Evolutionary conservation across 1,140 invertebrate species (phyloP).

Genomic region (Ceratina calcarata): DNA sequence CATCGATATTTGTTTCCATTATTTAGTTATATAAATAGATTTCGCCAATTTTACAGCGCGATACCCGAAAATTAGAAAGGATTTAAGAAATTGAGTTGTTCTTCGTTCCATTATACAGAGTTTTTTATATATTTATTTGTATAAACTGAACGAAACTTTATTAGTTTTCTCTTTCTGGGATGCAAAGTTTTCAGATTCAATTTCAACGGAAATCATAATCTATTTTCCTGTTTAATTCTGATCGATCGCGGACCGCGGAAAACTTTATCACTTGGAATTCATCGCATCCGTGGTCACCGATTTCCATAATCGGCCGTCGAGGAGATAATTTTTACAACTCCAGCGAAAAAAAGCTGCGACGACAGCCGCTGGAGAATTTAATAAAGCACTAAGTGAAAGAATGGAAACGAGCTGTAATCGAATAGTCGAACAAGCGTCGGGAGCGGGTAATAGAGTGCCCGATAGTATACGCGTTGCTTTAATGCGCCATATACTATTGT

Average conservation of each 20-base stretch:
- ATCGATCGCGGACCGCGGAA: neutral
- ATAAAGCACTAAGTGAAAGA: constrained; percentile 10
- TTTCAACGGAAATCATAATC: neutral
- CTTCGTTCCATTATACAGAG: neutral
- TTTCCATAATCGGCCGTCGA: constrained; percentile 25
- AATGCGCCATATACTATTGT: constrained; percentile 12
- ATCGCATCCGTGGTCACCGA: neutral
- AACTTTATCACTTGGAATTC: neutral
- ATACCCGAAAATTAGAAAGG: neutral
- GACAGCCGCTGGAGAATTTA: constrained; percentile 3
- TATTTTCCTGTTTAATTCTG: neutral
- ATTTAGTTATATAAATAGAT: neutral
- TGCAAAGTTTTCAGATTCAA: neutral
- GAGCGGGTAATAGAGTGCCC: neutral
- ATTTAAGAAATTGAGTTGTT: neutral
- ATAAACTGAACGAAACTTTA: constrained; percentile 3
- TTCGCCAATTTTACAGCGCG: neutral
- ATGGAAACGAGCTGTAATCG: neutral
- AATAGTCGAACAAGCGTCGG: neutral
- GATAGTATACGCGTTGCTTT: neutral
- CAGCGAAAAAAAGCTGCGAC: neutral
- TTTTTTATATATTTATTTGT: neutral
- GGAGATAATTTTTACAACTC: constrained; percentile 9
- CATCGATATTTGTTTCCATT: neutral
- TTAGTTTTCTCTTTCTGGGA: neutral